Conservation (phyloP, 1,140 invertebrate species). For the Harlomillsia oculata region DNA sequence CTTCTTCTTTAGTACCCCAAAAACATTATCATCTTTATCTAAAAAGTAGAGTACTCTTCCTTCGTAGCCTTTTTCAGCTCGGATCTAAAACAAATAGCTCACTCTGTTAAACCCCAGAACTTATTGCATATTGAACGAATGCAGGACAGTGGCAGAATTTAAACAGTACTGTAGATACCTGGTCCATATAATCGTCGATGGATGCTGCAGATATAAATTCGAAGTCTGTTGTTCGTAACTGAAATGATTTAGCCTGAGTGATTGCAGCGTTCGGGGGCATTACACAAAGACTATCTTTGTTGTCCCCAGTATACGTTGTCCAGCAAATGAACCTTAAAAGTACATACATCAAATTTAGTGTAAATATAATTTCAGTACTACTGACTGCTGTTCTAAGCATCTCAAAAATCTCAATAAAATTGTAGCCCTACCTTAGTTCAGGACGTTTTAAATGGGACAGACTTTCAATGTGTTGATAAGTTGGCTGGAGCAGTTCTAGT, state of each 20-base stretch:
- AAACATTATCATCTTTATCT: slow-evolving; percentile 39
- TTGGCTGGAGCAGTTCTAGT: slow-evolving; percentile 44
- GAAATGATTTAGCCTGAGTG: slow-evolving; percentile 34
- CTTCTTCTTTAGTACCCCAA: slow-evolving; percentile 46
- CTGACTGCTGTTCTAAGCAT: not conserved
- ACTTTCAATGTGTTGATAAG: slow-evolving; percentile 45
- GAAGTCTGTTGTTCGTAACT: slow-evolving; percentile 34
- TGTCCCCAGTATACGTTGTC: slow-evolving; percentile 38
- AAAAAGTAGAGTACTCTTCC: slow-evolving; percentile 46
- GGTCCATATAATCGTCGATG: slow-evolving; percentile 31
- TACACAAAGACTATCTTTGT: slow-evolving; percentile 36
- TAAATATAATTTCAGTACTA: slow-evolving; percentile 5
- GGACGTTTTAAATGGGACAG: slow-evolving; percentile 39
- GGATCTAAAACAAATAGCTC: slow-evolving; percentile 36
- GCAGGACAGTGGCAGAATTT: not conserved
- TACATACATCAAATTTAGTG: not conserved
- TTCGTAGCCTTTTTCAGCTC: slow-evolving; percentile 41
- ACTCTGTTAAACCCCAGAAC: not conserved
- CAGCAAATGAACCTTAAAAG: slow-evolving; percentile 42
- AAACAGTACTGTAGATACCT: slow-evolving; percentile 27
- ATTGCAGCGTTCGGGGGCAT: slow-evolving; percentile 40
- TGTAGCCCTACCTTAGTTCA: slow-evolving; percentile 35
- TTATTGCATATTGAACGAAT: too few relatives aligned
- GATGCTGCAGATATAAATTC: slow-evolving; percentile 27
- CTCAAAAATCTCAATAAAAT: not conserved